Base-by-base conservation (phyloP, 2,113 vertebrate genomes). In the Nycticryphes semicollaris region DNA sequence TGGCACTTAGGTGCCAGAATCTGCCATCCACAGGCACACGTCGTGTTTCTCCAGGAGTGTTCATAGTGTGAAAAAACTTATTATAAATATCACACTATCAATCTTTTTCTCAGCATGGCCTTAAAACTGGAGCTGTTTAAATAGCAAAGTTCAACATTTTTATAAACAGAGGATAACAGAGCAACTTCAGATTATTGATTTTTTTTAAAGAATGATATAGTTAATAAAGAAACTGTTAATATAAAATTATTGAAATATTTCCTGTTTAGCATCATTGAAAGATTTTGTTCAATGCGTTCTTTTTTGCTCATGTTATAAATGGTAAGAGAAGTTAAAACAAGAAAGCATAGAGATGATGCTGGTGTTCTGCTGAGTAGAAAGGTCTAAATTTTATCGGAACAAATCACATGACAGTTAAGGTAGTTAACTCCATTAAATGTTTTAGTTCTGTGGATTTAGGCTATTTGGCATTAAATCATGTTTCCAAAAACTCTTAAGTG, bases 111-210 rank as follows among this genome's bases (percentile, higher is more conserved):
- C 64, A 87, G 69, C 56, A 37, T 48, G 80, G 51, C 53, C 64
- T 95, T 96, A 78, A 79, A 91, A 78, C 47, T 64, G 64, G 28
- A 95, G 35, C 47, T 75, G 51, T 84, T 93, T 92, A 97, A 96
- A 95, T 88, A 95, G 79, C 67, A 84, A 88, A 86, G 85, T 88
- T 94, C 87, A 95, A 94, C 37, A 75, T 48, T 89, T 96, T 81
- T 94, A 87, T 91, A 89, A 89, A 82, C 69, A 59, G 37, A 73
- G 14, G 22, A 30, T 84, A 59, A 27, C 30, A 78, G 73, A 84
- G 30, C 28, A 78, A 79, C 16, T 33, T 84, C n/a, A n/a, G 50
- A 50, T 88, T 59, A 92, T 77, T 93, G 73, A 66, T 77, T 76
- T 81, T 81, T 74, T 35, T 48, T 10, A 4, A 45, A 69, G n/a